Evolutionary conservation across 2,113 vertebrate genomes (phyloP).

Genomic region (Solea solea): DNA sequence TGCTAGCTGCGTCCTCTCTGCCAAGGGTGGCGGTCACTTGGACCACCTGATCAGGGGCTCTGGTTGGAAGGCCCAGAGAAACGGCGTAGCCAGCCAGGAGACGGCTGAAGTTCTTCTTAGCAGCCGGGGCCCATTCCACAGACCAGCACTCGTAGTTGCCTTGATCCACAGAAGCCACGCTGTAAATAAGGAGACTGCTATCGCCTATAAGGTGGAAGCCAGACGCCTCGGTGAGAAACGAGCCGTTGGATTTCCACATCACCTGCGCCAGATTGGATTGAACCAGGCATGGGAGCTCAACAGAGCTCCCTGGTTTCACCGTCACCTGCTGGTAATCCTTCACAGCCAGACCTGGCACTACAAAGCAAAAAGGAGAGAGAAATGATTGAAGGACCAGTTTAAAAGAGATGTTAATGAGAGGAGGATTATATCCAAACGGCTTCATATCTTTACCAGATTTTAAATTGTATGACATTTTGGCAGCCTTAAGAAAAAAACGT

Average conservation of each 20-base stretch:
- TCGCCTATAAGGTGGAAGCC: constrained; percentile 88
- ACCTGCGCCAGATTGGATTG: constrained; percentile 91
- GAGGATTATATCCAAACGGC: background rate
- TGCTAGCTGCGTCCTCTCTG: constrained; percentile 34
- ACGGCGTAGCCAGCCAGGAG: constrained; percentile 87
- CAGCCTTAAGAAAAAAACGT: background rate
- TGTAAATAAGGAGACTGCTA: constrained; percentile 89
- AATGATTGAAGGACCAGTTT: background rate
- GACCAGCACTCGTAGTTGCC: constrained; percentile 93
- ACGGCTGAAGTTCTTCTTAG: constrained; percentile 86
- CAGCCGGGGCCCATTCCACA: constrained; percentile 82
- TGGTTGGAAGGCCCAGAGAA: constrained; percentile 77
- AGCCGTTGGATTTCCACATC: constrained; percentile 88
- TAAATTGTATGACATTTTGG: no score
- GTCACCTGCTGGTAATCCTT: constrained; percentile 61
- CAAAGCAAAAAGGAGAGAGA: constrained; percentile 14
- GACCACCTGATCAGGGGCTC: constrained; percentile 31
- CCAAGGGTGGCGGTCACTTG: constrained; percentile 29
- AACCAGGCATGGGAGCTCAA: constrained; percentile 88
- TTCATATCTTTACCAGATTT: no score
- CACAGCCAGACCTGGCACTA: constrained; percentile 60
- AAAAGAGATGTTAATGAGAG: background rate
- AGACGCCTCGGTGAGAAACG: constrained; percentile 83
- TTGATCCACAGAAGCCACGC: constrained; percentile 87
- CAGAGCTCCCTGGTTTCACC: constrained; percentile 89